phyloP scores from a whole-genome alignment of 2,113 vertebrate species.

The Tautogolabrus adspersus region DNA sequence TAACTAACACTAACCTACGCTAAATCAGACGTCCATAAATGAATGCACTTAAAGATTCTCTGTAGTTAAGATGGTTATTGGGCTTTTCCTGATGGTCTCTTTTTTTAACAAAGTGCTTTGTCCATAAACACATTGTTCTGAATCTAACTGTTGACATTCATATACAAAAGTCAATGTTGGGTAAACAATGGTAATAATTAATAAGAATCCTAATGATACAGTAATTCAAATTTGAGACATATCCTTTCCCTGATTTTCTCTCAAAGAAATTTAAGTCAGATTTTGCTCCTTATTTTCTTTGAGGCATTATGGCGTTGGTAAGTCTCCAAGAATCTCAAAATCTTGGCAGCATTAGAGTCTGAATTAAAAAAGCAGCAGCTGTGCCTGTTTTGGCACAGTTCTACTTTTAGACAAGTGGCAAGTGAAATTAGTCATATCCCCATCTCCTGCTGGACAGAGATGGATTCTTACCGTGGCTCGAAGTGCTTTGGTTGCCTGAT shows the following conservation, averaged over 20 bases:
- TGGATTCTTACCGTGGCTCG: conserved; percentile 89
- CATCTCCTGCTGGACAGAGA: background rate
- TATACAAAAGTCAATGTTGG: background rate
- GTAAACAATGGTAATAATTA: background rate
- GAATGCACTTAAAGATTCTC: too few relatives aligned
- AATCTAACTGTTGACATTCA: too few relatives aligned
- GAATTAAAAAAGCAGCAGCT: conserved; percentile 17
- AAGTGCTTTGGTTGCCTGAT: conserved; percentile 96
- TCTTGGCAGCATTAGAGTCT: background rate
- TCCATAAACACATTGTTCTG: too few relatives aligned
- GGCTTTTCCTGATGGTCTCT: too few relatives aligned
- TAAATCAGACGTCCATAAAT: too few relatives aligned
- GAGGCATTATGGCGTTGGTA: too few relatives aligned
- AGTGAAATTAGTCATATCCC: conserved; percentile 27
- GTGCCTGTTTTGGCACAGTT: background rate
- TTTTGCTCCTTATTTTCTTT: conserved; percentile 3
- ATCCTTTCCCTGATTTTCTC: background rate
- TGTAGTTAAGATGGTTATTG: too few relatives aligned
- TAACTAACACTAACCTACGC: too few relatives aligned
- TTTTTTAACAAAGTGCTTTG: too few relatives aligned
- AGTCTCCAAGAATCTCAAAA: background rate
- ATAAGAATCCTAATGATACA: background rate
- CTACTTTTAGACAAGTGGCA: conserved; percentile 7
- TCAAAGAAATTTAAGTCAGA: background rate
- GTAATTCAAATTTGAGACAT: background rate